A percentile compares a stretch with the other conserved stretches of the same genome.
Evolutionary conservation across 2,797 vertebrate genomes (phyloP).

Genomic region (Coccyzus lansbergi): DNA sequence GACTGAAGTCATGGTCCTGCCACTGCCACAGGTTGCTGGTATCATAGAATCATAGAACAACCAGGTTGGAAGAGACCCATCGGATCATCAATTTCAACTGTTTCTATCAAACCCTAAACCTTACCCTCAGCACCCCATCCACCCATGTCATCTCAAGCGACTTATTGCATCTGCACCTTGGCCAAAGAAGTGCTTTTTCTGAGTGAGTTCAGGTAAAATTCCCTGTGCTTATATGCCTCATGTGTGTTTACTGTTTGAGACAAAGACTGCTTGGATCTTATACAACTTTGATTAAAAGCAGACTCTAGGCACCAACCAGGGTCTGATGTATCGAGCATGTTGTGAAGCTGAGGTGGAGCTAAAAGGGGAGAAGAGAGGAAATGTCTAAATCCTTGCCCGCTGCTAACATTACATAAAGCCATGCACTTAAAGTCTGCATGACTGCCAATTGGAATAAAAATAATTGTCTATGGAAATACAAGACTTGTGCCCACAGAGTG

Average conservation of each 20-base stretch:
- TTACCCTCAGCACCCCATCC: too few species aligned
- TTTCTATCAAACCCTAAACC: too few species aligned
- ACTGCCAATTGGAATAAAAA: not conserved
- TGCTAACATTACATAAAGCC: not conserved
- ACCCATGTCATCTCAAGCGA: too few species aligned
- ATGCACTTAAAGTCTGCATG: not conserved
- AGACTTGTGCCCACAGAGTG: not conserved
- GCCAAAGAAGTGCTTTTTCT: not conserved
- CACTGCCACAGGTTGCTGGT: not conserved
- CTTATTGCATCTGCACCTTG: not conserved
- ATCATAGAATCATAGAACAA: too few species aligned
- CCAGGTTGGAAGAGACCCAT: too few species aligned
- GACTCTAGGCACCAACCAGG: not conserved
- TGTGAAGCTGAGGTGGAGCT: not conserved
- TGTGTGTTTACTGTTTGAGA: not conserved
- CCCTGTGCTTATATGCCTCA: not conserved
- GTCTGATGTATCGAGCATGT: not conserved
- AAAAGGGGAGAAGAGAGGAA: too few species aligned
- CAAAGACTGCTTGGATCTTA: not conserved
- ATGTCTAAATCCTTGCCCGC: fast-evolving
- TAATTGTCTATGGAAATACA: not conserved
- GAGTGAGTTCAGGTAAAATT: not conserved
- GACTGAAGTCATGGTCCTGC: not conserved
- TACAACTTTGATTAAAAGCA: not conserved
- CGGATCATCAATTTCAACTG: too few species aligned